Percentiles rank a stretch among this genome's conserved stretches.
These are phyloP conservation scores for Pachycephus smyrnensis DNA, from an alignment of 2,888 invertebrate genomes.

Conservation along the genomic window DNA sequence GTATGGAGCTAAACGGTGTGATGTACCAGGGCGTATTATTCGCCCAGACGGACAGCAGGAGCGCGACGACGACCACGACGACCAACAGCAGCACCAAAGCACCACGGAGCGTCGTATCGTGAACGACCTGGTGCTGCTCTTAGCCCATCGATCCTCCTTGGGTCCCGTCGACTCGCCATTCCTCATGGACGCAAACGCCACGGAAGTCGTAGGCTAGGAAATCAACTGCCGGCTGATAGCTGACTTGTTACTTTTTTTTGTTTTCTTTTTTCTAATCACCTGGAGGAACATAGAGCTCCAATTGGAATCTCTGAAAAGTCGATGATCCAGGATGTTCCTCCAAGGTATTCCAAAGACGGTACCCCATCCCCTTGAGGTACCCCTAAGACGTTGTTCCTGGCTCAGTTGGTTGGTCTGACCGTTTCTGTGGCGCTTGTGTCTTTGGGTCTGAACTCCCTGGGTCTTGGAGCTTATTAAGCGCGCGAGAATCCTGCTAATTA, in stretches of 20 bases:
- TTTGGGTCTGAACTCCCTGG: background rate
- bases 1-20: conserved; percentile 96
- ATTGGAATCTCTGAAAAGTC: background rate
- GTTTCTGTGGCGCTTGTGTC: background rate
- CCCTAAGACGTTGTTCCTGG: background rate
- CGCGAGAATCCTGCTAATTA: background rate
- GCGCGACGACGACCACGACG: conserved; percentile 31
- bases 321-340: background rate
- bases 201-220: background rate
- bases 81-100: conserved; percentile 51
- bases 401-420: background rate
- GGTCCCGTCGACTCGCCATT: background rate
- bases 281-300: background rate
- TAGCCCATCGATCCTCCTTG: conserved; percentile 2
- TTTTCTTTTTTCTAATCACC: background rate
- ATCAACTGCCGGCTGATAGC: background rate
- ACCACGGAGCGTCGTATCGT: conserved; percentile 55
- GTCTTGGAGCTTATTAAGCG: background rate
- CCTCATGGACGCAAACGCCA: background rate
- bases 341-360: background rate
- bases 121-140: conserved; percentile 30
- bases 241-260: too few relatives aligned
- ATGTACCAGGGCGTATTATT: conserved; percentile 96
- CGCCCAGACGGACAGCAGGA: conserved; percentile 67
- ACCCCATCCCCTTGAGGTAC: background rate